Percentiles rank a stretch among this genome's conserved stretches.
Conservation (phyloP, 2,113 vertebrate species). For the Clarias gariepinus region DNA sequence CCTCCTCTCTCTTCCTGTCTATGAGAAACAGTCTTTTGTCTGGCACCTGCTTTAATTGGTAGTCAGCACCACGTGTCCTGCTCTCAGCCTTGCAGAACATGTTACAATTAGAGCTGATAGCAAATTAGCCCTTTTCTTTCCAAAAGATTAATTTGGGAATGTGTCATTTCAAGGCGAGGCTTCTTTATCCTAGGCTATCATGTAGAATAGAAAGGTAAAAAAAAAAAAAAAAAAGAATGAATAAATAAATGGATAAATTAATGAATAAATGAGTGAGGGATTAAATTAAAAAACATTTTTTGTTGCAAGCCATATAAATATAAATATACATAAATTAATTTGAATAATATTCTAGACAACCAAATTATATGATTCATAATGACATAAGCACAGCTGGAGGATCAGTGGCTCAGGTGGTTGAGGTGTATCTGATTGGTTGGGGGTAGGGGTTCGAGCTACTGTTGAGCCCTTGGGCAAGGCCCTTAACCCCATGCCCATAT, state of each 20-base stretch:
- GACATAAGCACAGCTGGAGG: neutral
- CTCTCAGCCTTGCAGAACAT: conserved; percentile 63
- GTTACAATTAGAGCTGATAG: conserved; percentile 58
- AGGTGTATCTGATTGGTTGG: no score
- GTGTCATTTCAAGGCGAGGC: conserved; percentile 44
- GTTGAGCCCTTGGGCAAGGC: no score
- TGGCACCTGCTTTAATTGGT: conserved; percentile 60
- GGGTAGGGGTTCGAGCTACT: no score
- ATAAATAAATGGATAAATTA: neutral
- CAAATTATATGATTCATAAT: neutral
- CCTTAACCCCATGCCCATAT: no score
- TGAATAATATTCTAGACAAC: neutral
- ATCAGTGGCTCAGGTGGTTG: no score
- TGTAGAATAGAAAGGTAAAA: neutral
- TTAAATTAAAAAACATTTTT: neutral
- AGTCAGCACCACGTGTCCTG: conserved; percentile 53
- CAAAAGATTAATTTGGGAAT: conserved; percentile 62
- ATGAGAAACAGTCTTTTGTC: conserved; percentile 51
- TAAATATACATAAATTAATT: neutral
- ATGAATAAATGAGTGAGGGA: neutral
- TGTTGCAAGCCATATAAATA: neutral
- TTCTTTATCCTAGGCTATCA: conserved; percentile 29
- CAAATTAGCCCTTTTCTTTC: conserved; percentile 57
- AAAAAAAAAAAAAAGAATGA: neutral
- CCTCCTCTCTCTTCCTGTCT: conserved; percentile 23